These are phyloP conservation scores for Aphelocoma coerulescens DNA, from an alignment of 2,113 vertebrate genomes.

Conservation along the genomic window DNA sequence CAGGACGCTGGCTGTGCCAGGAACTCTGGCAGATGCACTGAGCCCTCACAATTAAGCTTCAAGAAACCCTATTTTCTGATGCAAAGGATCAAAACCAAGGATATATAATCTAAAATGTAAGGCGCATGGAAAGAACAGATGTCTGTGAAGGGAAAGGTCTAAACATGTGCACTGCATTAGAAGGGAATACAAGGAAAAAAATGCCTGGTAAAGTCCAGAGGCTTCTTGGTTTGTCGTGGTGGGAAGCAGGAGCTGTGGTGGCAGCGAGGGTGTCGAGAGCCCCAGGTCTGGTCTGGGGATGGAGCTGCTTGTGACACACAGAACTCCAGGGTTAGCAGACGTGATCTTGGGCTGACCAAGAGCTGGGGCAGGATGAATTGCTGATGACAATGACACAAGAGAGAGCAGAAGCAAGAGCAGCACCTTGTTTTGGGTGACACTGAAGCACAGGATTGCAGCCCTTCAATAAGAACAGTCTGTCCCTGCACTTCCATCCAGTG, in stretches of 20 bases:
- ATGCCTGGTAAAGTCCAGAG: neutral
- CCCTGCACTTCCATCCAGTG: neutral
- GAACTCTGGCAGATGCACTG: slow-evolving; percentile 29
- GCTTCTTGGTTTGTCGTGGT: fast-evolving
- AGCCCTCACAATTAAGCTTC: neutral
- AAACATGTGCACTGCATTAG: neutral
- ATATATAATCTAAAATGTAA: neutral
- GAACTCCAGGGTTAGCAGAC: neutral
- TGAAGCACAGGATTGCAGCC: fast-evolving
- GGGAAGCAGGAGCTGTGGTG: neutral
- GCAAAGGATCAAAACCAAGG: neutral
- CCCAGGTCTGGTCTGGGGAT: neutral
- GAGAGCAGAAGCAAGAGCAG: neutral
- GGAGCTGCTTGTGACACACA: neutral
- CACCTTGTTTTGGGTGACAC: neutral
- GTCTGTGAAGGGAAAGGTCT: neutral
- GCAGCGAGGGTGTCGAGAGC: fast-evolving
- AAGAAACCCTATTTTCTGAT: neutral
- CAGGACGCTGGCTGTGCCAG: slow-evolving; percentile 25
- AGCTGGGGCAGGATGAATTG: neutral
- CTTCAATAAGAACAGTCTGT: neutral
- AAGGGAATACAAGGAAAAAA: neutral
- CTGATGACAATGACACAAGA: fast-evolving
- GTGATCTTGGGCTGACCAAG: neutral
- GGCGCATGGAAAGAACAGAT: neutral